Percentiles rank a stretch among this genome's conserved stretches.
These are phyloP conservation scores for Sphaerodactylus townsendi DNA, from an alignment of 2,113 vertebrate species.

Conservation along the genomic window DNA sequence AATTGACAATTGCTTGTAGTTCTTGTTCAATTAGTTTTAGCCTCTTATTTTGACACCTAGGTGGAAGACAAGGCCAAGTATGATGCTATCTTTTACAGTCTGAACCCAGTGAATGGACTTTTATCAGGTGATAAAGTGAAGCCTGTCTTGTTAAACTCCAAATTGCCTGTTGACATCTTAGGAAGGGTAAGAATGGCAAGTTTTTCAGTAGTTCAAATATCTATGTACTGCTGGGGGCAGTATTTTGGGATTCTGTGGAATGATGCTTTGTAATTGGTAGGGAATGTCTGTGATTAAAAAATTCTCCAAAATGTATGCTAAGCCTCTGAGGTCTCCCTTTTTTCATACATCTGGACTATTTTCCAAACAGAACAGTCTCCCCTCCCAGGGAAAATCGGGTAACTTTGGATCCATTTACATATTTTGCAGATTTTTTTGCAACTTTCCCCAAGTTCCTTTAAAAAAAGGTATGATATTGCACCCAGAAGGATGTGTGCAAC, in stretches of 20 bases:
- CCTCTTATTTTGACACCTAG: constrained; percentile 65
- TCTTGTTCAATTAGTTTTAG: background rate
- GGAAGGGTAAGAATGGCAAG: constrained; percentile 84
- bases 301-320: background rate
- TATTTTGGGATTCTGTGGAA: background rate
- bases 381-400: background rate
- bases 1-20: background rate
- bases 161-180: constrained; percentile 94
- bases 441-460: background rate
- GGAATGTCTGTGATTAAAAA: background rate
- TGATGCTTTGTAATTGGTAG: background rate
- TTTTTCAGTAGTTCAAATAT: background rate
- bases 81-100: constrained; percentile 95
- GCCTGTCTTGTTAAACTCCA: constrained; percentile 97
- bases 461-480: background rate
- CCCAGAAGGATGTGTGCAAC: background rate
- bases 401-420: background rate
- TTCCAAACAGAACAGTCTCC: background rate
- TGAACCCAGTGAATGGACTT: constrained; percentile 88
- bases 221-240: background rate
- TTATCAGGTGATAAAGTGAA: constrained; percentile 97
- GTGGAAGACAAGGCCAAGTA: constrained; percentile 95
- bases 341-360: background rate
- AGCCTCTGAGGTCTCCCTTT: background rate
- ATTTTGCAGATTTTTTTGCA: background rate